These are phyloP conservation scores for Papilio elwesi DNA, from an alignment of 2,888 invertebrate species.

Conservation along the genomic window DNA sequence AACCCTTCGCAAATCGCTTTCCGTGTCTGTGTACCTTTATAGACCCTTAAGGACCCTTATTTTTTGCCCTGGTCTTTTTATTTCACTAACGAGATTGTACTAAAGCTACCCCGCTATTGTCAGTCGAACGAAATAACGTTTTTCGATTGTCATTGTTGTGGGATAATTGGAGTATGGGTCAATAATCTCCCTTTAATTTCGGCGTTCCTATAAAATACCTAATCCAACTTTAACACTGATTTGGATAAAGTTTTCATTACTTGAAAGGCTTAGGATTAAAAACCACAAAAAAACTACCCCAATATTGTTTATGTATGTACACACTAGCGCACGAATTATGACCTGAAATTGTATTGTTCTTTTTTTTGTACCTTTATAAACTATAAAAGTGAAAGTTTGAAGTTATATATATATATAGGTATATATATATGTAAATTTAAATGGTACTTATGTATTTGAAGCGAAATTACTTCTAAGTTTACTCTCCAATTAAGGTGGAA, in stretches of 20 bases:
- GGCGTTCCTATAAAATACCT: background rate
- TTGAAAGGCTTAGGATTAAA: background rate
- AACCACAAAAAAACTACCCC: no score
- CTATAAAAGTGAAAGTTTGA: no score
- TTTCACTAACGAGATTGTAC: constrained; percentile 33
- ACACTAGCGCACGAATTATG: no score
- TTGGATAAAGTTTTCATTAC: background rate
- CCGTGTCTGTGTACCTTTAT: background rate
- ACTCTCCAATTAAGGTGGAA: no score
- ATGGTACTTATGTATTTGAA: no score
- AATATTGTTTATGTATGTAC: no score
- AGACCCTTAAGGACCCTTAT: constrained; percentile 9
- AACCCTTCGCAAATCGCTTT: background rate
- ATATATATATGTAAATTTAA: no score
- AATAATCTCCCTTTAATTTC: constrained; percentile 3
- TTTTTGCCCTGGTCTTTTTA: constrained; percentile 24
- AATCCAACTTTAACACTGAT: background rate
- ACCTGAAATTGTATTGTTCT: no score
- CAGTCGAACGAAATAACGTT: constrained; percentile 23
- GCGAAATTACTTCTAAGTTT: no score
- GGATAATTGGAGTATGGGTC: constrained; percentile 17
- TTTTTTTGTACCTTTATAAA: no score
- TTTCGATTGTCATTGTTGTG: constrained; percentile 15
- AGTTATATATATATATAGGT: no score
- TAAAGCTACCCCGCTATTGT: constrained; percentile 11